Conservation (phyloP, 1,140 invertebrate species). For the Dolichoris vasculosae region DNA sequence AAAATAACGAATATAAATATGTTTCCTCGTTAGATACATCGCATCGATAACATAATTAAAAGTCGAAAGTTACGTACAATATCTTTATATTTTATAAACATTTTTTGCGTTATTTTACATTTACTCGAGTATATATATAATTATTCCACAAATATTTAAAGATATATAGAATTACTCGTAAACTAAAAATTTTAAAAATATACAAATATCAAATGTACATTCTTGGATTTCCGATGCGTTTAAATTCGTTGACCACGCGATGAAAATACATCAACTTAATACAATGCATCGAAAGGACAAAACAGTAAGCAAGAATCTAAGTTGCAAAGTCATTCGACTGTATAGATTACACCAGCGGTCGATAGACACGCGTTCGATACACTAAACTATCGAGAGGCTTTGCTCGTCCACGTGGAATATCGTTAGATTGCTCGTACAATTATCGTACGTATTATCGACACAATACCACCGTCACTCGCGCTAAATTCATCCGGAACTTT, state of each 20-base stretch:
- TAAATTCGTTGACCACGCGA: too few relatives aligned
- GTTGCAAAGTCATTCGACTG: not conserved
- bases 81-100: too few relatives aligned
- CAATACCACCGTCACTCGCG: not conserved
- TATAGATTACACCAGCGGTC: not conserved
- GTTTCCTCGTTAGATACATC: not conserved
- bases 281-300: not conserved
- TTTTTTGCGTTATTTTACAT: too few relatives aligned
- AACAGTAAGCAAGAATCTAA: not conserved
- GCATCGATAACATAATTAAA: too few relatives aligned
- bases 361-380: constrained; percentile 31
- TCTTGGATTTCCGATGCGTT: too few relatives aligned
- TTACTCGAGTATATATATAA: too few relatives aligned
- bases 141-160: too few relatives aligned
- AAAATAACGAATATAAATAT: not conserved
- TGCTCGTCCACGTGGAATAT: constrained; percentile 34
- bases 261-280: too few relatives aligned
- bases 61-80: too few relatives aligned
- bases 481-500: not conserved
- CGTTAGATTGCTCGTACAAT: not conserved
- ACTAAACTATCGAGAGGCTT: not conserved
- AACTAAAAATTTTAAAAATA: too few relatives aligned
- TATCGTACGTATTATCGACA: constrained; percentile 9
- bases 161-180: too few relatives aligned
- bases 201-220: too few relatives aligned